Percentiles rank a stretch among this genome's conserved stretches.
phyloP scores from a whole-genome alignment of 2,113 vertebrate species.

The Hyperopisus bebe region DNA sequence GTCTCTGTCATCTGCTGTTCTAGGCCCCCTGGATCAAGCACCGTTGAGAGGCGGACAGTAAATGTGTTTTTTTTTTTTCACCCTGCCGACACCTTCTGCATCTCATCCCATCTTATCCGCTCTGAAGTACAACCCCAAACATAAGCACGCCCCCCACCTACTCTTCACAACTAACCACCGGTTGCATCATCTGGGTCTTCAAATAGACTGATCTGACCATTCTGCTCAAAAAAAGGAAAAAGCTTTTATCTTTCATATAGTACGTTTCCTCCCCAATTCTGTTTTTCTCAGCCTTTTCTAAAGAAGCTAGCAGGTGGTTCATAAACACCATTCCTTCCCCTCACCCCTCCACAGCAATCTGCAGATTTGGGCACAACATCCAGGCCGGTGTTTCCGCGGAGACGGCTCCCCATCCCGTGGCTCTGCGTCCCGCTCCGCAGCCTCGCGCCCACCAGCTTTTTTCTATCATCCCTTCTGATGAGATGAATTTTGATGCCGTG shows the following conservation, averaged over 20 bases:
- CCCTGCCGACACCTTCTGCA: background rate
- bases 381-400: background rate
- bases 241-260: background rate
- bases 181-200: background rate
- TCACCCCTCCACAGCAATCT: background rate
- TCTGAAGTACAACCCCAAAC: background rate
- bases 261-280: background rate
- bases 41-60: background rate
- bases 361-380: background rate
- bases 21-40: background rate
- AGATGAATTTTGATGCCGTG: background rate
- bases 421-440: background rate
- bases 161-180: background rate
- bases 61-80: background rate
- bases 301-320: background rate
- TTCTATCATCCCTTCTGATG: background rate
- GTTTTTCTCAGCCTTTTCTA: background rate
- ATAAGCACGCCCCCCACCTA: background rate
- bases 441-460: background rate
- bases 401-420: background rate
- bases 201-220: background rate
- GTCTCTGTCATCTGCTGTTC: background rate
- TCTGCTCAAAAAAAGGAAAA: background rate
- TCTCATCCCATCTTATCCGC: background rate
- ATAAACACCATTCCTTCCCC: background rate